Evolutionary conservation across 2,113 vertebrate species (phyloP), one percentile per base, ranked within the genome.

Genomic region (Sceloporus undulatus): DNA sequence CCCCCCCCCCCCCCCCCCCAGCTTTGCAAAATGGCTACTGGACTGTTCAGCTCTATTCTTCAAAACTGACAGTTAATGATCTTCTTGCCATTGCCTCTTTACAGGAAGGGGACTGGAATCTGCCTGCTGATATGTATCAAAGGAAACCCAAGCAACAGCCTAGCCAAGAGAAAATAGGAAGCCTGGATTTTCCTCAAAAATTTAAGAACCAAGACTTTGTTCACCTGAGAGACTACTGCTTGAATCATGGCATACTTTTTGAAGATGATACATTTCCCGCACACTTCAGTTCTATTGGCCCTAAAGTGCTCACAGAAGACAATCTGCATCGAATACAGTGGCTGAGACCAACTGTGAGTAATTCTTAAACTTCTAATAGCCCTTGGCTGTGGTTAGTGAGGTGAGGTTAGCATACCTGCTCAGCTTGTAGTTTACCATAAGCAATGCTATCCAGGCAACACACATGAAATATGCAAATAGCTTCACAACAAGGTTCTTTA

Each of bases 121-220:
- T 91, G 0, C 0, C 82, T 52, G 18, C 87, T 0, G 2, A 81
- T 25, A 85, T 92, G 0, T 0, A 90, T 70, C 19, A 1, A 0
- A 25, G 2, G 0, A n/a, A 3, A 0, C 25, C 2, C 0, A 77
- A 79, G 27, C 70, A 91, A 90, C 79, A 29, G n/a, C 1, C 82
- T 6, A 48, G 48, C 48, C 48, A 48, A 9, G 86, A n/a, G 42
- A 34, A 76, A 29, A 19, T 0, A 0, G 90, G 93, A 80, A 94
- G 3, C 23, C 79, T 87, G 56, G 89, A 89, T 78, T 94, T 62
- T 9, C 6, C n/a, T 62, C 94, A 42, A 86, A 95, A 76, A 10
- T 90, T 95, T 92, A 95, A 96, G 13, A 88, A 74, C 21, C 97
- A 97, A 59, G 96, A 97, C 87, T 97, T 97, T 19, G n/a, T 5